Base-by-base conservation (phyloP, 2,888 invertebrate genomes). In the Tethea ocularis region DNA sequence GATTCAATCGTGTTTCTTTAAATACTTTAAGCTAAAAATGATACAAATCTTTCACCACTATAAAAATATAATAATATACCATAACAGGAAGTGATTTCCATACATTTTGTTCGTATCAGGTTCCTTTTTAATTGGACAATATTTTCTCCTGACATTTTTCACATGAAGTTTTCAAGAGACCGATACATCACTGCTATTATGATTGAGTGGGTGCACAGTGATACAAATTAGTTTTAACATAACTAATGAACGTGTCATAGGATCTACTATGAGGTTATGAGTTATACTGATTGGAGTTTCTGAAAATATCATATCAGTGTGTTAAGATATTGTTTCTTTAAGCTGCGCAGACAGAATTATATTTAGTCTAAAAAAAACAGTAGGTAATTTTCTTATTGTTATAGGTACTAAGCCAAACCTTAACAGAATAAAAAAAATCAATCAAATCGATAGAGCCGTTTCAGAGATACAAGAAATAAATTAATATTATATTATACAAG, bases 51-150 rank as follows among this genome's bases (percentile, higher is more conserved):
- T 29, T 36, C 36, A 36, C n/a, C 38, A 7, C n/a, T 20, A 46
- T 20, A 10, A 46, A 20, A 1, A 46, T 10, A 15, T 46, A 20
- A 8, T n/a, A 10, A n/a, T 17, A 46, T 46, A 46, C 7, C 8
- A 33, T 46, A 8, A 24, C 13, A 23, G 22, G 17, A 51, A 78
- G 78, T 77, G 76, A 86, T 78, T 71, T 65, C 64, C 63, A 41
- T 62, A 67, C 77, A 81, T 81, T 80, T 72, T 71, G 67, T 66
- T 62, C 65, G 82, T 76, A 70, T 91, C 84, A 59, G 58, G 83
- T 91, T 87, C 74, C 91, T 69, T 87, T 89, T 86, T 91, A 91
- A 91, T 91, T 91, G 88, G 87, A 72, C 73, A 73, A 75, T 61
- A 74, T 83, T 77, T 76, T 72, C 69, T 75, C 68, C 75, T 77